Conservation (phyloP, 2,797 vertebrate species). For the Cossypha heuglini region DNA sequence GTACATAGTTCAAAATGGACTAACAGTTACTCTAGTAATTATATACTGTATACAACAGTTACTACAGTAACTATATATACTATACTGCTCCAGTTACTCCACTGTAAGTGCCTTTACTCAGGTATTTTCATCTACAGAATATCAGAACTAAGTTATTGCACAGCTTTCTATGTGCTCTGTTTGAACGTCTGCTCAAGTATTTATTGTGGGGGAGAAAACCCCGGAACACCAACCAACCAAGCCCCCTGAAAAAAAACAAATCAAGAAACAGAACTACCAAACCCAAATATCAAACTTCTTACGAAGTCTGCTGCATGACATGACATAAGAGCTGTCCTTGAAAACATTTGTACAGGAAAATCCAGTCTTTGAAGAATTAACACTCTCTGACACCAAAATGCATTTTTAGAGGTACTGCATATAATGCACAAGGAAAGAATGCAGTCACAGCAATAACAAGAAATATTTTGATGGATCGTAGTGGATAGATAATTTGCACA, state of each 20-base stretch:
- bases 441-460: not conserved
- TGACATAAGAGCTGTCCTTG: not conserved
- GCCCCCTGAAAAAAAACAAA: rapidly evolving
- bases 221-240: not conserved
- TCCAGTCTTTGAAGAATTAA: not conserved
- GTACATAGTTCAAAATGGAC: not conserved
- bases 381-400: not conserved
- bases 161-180: not conserved
- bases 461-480: not conserved
- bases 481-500: not conserved
- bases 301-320: not conserved
- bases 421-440: not conserved
- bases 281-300: not conserved
- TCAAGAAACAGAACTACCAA: not conserved
- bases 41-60: too few relatives aligned
- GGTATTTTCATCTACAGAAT: not conserved
- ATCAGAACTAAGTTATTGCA: not conserved
- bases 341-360: not conserved
- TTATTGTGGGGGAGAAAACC: rapidly evolving
- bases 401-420: not conserved
- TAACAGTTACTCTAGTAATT: not conserved
- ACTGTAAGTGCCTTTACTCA: not conserved
- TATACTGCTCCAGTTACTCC: too few relatives aligned
- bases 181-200: not conserved
- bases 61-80: too few relatives aligned